Base-by-base conservation (phyloP, 2,113 vertebrate genomes). In the Stegostoma tigrinum region DNA sequence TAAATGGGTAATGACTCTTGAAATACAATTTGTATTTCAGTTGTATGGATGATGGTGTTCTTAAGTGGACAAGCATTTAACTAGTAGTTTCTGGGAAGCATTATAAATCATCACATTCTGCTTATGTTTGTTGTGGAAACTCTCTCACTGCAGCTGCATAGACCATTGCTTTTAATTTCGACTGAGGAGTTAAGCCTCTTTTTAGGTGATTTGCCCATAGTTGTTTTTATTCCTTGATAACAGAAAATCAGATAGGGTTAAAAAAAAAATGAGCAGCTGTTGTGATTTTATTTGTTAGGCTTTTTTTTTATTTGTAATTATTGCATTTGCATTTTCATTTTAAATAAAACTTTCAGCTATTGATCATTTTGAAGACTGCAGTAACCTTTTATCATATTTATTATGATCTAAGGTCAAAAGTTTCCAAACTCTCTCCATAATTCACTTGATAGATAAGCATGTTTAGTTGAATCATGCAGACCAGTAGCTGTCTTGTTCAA, bases 81-180 rank as follows among this genome's bases (percentile, higher is more conserved):
- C 66, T 70, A 14, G 17, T 8, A 70, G 66, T 30, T 68, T 94
- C n/a, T n/a, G 38, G 45, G 66, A 38, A 48, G 66, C 45, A 27
- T 94, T 90, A 45, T 45, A 70, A 70, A 94, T 70, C 19, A 70
- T 12, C 67, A 48, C 67, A 94, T 94, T 94, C 90, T 93, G 61
- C 90, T 90, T 94, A 23, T 72, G 38, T 94, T 94, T 94, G 93
- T 94, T 94, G 70, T 94, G 93, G 93, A 68, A 94, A 70, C 66
- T 45, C 67, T 3, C 0, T 70, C 12, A 24, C 0, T 48, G 67
- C 66, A 94, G 66, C 66, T 94, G 93, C 38, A 70, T 27, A 30
- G 38, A 94, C 2, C 67, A 45, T 94, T 70, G 66, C 27, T 42
- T 91, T 94, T 45, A 94, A 42, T 30, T 2, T 24, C 30, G 17